Evolutionary conservation across 1,140 invertebrate species (phyloP), one percentile per base, ranked within the genome.

Genomic region (Acromyrmex charruanus): DNA sequence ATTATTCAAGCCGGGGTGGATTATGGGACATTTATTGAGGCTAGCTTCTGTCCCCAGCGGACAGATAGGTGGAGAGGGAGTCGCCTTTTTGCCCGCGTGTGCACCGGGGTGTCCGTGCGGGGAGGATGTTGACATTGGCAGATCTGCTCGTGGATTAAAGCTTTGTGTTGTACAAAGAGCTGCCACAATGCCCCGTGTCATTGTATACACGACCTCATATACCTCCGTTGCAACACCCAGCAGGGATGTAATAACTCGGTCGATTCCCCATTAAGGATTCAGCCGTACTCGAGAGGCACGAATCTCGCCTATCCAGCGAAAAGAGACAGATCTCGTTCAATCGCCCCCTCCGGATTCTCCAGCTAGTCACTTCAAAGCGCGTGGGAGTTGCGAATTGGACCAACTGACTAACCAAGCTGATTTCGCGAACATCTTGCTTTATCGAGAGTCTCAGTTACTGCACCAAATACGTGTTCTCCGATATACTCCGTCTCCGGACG

Each of bases 91-190:
- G 18, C 71, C 35, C 31, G 53, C 59, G 75, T 80, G 39, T 55
- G 75, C 74, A 7, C 9, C 39, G 9, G 39, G 39, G 39, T 44
- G 59, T 85, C 85, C 58, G 66, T 58, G 86, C 89, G 85, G 87
- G 91, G 84, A 92, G 86, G 91, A 94, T 94, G 93, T 94, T 94
- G 94, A 94, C 93, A 94, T 93, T 94, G 92, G 93, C 92, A 93
- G 93, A 94, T 94, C 93, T 91, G 93, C 86, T 92, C 92, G 91
- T 91, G 93, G 94, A 94, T 94, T 94, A 94, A 92, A 94, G 93
- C 94, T 94, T 94, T 94, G 93, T 94, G 86, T 74, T 71, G 87
- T 89, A 94, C 93, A 94, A 94, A 94, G 93, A 92, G 80, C 77
- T 58, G 86, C 81, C 88, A 93, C 93, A 94, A 94, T 94, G 89